Evolutionary conservation across 2,797 vertebrate genomes (phyloP).

Genomic region (Arrhamphus sclerolepis): DNA sequence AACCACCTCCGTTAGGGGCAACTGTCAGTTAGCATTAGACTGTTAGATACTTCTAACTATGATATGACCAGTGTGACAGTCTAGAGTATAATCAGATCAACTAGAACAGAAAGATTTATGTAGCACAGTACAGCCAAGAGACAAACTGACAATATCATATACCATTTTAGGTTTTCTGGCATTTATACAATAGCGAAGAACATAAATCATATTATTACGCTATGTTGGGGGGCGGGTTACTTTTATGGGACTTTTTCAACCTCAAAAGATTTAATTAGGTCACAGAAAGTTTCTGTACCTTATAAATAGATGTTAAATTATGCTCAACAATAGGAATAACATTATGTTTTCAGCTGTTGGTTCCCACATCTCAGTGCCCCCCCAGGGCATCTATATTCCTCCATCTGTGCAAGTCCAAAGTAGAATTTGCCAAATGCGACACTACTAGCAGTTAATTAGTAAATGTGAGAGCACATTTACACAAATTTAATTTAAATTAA

Average conservation of each 20-base stretch:
- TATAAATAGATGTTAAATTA: too few relatives aligned
- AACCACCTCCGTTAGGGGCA: conserved; percentile 89
- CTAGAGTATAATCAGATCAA: conserved; percentile 18
- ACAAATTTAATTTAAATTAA: not conserved
- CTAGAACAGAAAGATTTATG: conserved; percentile 15
- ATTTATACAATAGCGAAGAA: not conserved
- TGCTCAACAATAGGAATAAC: too few relatives aligned
- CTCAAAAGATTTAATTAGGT: not conserved
- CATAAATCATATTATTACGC: not conserved
- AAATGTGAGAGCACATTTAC: too few relatives aligned
- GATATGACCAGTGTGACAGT: not conserved
- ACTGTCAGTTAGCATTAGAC: conserved; percentile 69
- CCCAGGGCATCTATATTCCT: too few relatives aligned
- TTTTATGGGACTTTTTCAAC: too few relatives aligned
- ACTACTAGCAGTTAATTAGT: too few relatives aligned
- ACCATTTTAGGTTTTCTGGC: not conserved
- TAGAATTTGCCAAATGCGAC: too few relatives aligned
- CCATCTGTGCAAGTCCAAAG: too few relatives aligned
- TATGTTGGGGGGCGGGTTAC: too few relatives aligned
- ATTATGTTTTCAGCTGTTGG: too few relatives aligned
- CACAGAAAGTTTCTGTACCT: too few relatives aligned
- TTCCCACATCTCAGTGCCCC: too few relatives aligned
- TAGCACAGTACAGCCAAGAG: conserved; percentile 1
- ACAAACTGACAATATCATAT: not conserved
- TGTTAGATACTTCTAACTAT: conserved; percentile 22